Percentiles rank a stretch among this genome's conserved stretches.
Evolutionary conservation across 2,888 invertebrate genomes (phyloP).

Genomic region (Drosophila merina): DNA sequence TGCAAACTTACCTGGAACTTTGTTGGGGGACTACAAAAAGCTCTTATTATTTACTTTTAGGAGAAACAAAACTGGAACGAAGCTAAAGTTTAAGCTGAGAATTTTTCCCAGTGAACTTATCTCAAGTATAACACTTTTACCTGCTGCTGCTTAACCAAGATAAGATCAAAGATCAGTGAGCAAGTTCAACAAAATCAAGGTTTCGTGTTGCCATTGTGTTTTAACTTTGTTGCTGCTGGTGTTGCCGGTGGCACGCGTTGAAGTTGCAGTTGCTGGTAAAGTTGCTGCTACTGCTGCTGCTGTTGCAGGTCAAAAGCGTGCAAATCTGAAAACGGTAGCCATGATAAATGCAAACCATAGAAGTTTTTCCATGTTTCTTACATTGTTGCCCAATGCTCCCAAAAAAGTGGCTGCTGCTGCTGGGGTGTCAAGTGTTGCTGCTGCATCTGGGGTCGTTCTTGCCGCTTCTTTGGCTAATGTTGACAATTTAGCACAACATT

Average conservation of each 20-base stretch:
- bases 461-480: constrained; percentile 53
- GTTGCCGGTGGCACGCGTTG: constrained; percentile 59
- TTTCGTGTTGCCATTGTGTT: constrained; percentile 66
- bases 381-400: constrained; percentile 18
- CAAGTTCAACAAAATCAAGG: constrained; percentile 60
- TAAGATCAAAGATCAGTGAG: constrained; percentile 71
- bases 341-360: constrained; percentile 65
- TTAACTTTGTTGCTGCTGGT: constrained; percentile 24
- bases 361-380: constrained; percentile 29
- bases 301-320: constrained; percentile 74
- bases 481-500: constrained; percentile 78
- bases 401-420: constrained; percentile 10
- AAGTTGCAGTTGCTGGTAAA: constrained; percentile 6
- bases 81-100: no score
- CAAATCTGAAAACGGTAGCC: constrained; percentile 68
- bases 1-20: no score
- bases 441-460: constrained; percentile 3
- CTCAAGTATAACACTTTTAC: constrained; percentile 60
- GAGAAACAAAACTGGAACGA: no score
- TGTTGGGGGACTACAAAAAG: no score
- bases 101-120: constrained; percentile 8
- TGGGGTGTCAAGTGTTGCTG: constrained; percentile 46
- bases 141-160: constrained; percentile 28
- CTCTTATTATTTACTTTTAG: neutral
- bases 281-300: constrained; percentile 17